Conservation (phyloP, 2,113 vertebrate genomes). For the Lycocorax pyrrhopterus region DNA sequence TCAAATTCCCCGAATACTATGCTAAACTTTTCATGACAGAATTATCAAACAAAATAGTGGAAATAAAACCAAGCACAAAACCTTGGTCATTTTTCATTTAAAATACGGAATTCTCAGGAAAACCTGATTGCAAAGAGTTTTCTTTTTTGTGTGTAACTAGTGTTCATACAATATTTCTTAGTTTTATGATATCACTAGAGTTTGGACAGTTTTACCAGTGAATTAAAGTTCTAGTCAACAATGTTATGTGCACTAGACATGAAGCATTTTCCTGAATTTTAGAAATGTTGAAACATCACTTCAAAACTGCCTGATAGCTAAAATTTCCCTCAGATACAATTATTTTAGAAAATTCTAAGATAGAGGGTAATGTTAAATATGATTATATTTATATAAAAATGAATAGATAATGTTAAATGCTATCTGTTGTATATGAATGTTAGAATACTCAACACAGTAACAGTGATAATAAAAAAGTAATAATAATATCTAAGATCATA, state of each 20-base stretch:
- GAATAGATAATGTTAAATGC: not conserved
- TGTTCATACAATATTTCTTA: not conserved
- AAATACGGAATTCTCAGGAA: not conserved
- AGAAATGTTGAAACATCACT: not conserved
- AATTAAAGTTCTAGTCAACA: not conserved
- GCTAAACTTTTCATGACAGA: not conserved
- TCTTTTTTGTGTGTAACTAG: not conserved
- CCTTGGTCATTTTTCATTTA: not conserved
- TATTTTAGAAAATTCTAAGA: not conserved
- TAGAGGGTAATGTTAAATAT: not conserved
- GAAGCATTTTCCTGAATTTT: not conserved
- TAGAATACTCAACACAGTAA: not conserved
- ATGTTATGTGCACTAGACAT: not conserved
- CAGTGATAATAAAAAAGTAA: not conserved
- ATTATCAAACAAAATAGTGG: not conserved
- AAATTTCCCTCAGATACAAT: not conserved
- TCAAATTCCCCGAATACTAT: not conserved
- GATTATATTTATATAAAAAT: too few relatives aligned
- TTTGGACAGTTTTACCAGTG: not conserved
- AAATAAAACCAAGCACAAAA: not conserved
- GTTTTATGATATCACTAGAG: not conserved
- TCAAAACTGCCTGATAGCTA: not conserved
- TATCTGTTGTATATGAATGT: not conserved
- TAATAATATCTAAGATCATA: not conserved
- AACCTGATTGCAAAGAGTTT: not conserved